Conservation (phyloP, 2,797 vertebrate genomes). For the Sandelia bainsii region DNA sequence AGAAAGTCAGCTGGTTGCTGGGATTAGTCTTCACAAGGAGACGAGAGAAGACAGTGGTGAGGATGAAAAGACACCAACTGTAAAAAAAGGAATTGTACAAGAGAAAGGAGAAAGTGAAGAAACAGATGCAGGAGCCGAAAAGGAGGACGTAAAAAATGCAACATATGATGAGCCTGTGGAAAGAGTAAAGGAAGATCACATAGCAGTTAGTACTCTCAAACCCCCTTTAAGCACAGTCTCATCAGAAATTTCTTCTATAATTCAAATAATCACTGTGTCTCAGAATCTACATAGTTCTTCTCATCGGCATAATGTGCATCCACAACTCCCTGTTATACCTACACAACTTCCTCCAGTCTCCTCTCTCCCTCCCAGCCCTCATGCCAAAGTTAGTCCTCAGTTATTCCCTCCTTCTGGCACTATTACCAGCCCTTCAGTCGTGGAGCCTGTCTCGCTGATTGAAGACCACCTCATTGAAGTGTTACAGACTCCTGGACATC, state of each 20-base stretch:
- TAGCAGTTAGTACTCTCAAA: conserved; percentile 14
- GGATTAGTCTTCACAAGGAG: conserved; percentile 25
- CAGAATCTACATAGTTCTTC: conserved; percentile 34
- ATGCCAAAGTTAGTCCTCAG: neutral
- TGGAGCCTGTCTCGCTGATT: conserved; percentile 8
- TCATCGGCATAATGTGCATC: conserved; percentile 24
- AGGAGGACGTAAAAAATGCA: conserved; percentile 1
- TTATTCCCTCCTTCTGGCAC: conserved; percentile 2
- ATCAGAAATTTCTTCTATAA: conserved; percentile 13
- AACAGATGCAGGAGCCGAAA: neutral
- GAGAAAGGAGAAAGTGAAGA: conserved; percentile 11
- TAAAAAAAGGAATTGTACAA: conserved; percentile 2
- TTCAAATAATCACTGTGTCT: conserved; percentile 41
- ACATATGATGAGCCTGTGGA: conserved; percentile 6
- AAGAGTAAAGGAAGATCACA: conserved; percentile 27
- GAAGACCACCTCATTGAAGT: conserved; percentile 47
- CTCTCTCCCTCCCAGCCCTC: neutral
- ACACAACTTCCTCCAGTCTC: conserved; percentile 12
- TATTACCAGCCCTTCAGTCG: neutral
- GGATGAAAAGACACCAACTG: neutral
- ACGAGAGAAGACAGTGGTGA: neutral
- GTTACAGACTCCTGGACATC: conserved; percentile 26
- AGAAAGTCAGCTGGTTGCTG: conserved; percentile 56
- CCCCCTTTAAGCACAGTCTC: conserved; percentile 24
- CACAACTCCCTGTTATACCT: conserved; percentile 1